These are phyloP conservation scores for Capromys pilorides DNA, from an alignment of 2,797 vertebrate genomes.

Conservation along the genomic window DNA sequence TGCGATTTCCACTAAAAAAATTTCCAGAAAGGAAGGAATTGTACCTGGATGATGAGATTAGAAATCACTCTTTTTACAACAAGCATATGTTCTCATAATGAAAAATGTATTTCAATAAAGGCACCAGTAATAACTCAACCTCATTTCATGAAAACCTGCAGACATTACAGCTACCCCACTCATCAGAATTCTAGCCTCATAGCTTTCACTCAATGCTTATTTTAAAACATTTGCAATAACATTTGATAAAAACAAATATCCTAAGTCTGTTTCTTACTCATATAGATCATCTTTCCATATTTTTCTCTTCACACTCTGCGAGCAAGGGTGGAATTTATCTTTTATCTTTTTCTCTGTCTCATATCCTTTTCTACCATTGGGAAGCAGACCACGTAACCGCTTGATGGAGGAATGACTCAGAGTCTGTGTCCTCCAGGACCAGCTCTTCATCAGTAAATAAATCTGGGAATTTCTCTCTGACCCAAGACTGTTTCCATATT, in stretches of 20 bases:
- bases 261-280: background rate
- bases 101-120: slow-evolving; percentile 10
- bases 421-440: background rate
- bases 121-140: background rate
- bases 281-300: background rate
- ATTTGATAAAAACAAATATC: background rate
- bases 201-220: background rate
- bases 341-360: background rate
- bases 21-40: background rate
- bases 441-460: background rate
- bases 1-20: slow-evolving; percentile 33
- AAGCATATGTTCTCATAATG: background rate
- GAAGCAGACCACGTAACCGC: background rate
- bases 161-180: background rate
- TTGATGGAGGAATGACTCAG: background rate
- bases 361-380: background rate
- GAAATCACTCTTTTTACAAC: background rate
- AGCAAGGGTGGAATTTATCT: background rate
- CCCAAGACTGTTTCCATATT: background rate
- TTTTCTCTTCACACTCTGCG: background rate
- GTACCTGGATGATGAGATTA: background rate
- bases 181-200: background rate
- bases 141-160: background rate
- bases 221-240: background rate
- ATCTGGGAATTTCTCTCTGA: background rate